Evolutionary conservation across 2,888 invertebrate species (phyloP), one percentile per base, ranked within the genome.

Genomic region (Anticlea derivata): DNA sequence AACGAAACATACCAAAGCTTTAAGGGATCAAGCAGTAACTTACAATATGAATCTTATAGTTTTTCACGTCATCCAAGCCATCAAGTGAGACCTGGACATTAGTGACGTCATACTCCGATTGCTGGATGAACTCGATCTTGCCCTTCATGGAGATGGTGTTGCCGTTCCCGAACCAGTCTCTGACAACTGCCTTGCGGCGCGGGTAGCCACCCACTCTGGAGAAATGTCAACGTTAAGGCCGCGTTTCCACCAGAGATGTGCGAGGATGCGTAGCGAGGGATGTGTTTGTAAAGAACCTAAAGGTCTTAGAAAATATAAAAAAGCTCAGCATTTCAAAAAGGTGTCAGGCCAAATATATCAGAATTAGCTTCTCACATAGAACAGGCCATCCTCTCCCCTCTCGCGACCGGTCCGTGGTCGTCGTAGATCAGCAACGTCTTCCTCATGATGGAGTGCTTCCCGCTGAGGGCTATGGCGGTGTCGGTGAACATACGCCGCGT

Each of bases 381-480:
- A 78, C 98, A 98, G 0, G 96, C 97, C 73, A 98, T 89, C 55
- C 98, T 86, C 80, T 97, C 96, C 7, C 98, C 98, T 59, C 98
- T 87, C 0, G 97, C 97, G 55, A 94, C 94, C 0, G 97, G 97
- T 0, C 96, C 96, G 71, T 95, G 93, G 73, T 97, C 97, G 73
- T 96, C 97, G 69, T 95, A 96, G 38, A 98, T 92, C 1, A 97
- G 96, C 23, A 98, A 83, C 5, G 98, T 96, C 76, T 94, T 95
- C 38, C 96, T 96, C 67, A 98, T 74, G 66, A 97, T 92, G 58
- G 93, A 94, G 69, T 94, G 87, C 8, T 92, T 92, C 7, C 98
- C 98, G 6, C 94, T 93, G 5, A 98, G 86, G 0, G 96, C 94
- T 23, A 98, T 68, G 67, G 94, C 91, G 0, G 93, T 84, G 79